Percentiles rank a stretch among this genome's conserved stretches.
phyloP scores from a whole-genome alignment of 2,888 invertebrate genomes.

The Himalopsyche tibetana region DNA sequence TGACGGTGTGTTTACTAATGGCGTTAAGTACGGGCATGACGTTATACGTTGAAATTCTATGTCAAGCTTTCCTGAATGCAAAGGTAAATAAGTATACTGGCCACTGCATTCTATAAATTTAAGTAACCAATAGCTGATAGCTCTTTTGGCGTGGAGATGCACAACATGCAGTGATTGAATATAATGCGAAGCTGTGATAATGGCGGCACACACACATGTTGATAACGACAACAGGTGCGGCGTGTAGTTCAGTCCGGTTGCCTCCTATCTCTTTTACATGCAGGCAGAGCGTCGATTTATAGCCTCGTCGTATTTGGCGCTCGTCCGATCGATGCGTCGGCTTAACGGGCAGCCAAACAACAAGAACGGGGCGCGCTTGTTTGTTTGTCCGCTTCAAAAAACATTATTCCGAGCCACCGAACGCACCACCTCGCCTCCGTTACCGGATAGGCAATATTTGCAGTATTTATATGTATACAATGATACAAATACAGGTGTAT shows the following conservation, averaged over 20 bases:
- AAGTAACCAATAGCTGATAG: background rate
- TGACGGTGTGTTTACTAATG: too few species aligned
- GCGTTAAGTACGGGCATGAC: too few species aligned
- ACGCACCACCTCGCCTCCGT: constrained; percentile 19
- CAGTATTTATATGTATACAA: background rate
- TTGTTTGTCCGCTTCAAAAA: constrained; percentile 31
- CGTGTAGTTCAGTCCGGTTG: background rate
- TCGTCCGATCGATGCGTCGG: constrained; percentile 31
- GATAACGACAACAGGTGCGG: constrained; percentile 22
- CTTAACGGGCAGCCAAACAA: constrained; percentile 16
- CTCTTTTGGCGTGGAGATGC: background rate
- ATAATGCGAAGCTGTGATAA: background rate
- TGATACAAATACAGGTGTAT: too few species aligned
- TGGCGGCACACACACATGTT: background rate
- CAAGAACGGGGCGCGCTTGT: constrained; percentile 37
- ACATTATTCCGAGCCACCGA: constrained; percentile 41
- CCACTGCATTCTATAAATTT: too few species aligned
- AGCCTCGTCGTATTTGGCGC: constrained; percentile 27
- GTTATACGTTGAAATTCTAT: too few species aligned
- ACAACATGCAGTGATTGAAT: background rate
- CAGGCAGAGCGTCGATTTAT: constrained; percentile 13
- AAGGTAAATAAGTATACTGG: too few species aligned
- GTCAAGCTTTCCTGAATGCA: too few species aligned
- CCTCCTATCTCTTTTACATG: background rate
- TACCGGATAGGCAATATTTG: background rate